phyloP scores from a whole-genome alignment of 2,797 vertebrate genomes.

The Hemibagrus guttatus region DNA sequence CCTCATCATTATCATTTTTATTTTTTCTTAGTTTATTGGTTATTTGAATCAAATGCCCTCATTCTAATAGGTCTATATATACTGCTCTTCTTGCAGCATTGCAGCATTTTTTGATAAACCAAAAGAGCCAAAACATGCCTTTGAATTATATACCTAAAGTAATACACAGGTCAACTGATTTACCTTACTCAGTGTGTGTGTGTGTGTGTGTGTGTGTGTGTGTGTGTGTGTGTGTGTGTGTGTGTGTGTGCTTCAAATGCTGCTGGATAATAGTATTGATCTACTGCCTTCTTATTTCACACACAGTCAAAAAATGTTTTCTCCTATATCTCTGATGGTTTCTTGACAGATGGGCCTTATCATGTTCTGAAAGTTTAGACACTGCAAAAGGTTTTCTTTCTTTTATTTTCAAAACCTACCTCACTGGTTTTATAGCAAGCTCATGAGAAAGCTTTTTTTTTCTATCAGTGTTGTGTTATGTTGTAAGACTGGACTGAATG shows the following conservation, averaged over 20 bases:
- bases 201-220: constrained; percentile 1
- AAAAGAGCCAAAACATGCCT: background rate
- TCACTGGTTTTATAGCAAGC: constrained; percentile 19
- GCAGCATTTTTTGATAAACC: background rate
- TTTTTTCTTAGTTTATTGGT: background rate
- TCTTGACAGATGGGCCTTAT: constrained; percentile 29
- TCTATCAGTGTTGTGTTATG: constrained; percentile 10
- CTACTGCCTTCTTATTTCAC: constrained; percentile 29
- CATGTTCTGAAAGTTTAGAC: constrained; percentile 39
- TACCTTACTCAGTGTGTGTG: constrained; percentile 8
- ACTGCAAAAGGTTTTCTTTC: constrained; percentile 5
- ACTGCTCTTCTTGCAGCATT: background rate
- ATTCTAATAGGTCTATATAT: background rate
- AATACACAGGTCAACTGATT: background rate
- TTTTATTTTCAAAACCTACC: constrained; percentile 17
- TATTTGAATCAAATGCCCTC: background rate
- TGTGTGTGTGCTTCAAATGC: constrained; percentile 16
- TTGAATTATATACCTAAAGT: background rate
- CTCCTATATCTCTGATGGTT: constrained; percentile 32
- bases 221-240: background rate
- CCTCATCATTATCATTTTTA: background rate
- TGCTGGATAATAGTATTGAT: constrained; percentile 30
- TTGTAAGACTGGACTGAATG: constrained; percentile 24
- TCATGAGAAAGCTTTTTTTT: constrained; percentile 29
- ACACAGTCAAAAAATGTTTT: constrained; percentile 32